phyloP scores from a whole-genome alignment of 1,140 invertebrate species.

The Hypsibius dujardini region DNA sequence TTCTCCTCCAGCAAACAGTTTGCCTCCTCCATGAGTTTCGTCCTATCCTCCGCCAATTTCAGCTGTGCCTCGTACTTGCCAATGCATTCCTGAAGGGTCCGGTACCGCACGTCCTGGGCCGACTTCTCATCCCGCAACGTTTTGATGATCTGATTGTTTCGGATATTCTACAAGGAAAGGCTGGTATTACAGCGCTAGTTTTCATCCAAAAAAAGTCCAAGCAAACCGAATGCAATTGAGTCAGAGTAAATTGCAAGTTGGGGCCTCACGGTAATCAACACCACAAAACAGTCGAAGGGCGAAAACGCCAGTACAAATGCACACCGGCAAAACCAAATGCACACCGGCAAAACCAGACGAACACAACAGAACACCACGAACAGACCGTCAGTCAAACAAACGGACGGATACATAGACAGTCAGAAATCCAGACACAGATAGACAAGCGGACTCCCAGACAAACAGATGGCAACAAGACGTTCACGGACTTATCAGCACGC shows the following conservation, averaged over 20 bases:
- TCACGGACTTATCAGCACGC: no score
- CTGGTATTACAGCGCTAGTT: no score
- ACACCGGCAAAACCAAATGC: no score
- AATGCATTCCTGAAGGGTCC: neutral
- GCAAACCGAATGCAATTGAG: no score
- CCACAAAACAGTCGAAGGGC: no score
- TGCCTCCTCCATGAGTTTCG: conserved; percentile 61
- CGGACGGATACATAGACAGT: neutral
- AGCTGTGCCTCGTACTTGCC: conserved; percentile 18
- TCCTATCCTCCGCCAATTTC: conserved; percentile 21
- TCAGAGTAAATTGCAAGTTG: no score
- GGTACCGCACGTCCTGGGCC: conserved; percentile 54
- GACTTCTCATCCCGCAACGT: conserved; percentile 78
- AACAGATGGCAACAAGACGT: no score
- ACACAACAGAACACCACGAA: conserved; percentile 15
- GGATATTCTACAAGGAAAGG: conserved; percentile 58
- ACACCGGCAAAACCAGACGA: conserved; percentile 20
- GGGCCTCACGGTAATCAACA: no score
- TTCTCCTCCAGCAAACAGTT: conserved; percentile 20
- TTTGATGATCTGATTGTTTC: conserved; percentile 88
- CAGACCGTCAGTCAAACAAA: no score
- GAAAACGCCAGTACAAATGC: no score
- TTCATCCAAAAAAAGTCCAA: no score
- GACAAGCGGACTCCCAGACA: no score
- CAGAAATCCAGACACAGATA: neutral